Evolutionary conservation across 2,888 invertebrate species (phyloP).

Genomic region (Pollenia labialis): DNA sequence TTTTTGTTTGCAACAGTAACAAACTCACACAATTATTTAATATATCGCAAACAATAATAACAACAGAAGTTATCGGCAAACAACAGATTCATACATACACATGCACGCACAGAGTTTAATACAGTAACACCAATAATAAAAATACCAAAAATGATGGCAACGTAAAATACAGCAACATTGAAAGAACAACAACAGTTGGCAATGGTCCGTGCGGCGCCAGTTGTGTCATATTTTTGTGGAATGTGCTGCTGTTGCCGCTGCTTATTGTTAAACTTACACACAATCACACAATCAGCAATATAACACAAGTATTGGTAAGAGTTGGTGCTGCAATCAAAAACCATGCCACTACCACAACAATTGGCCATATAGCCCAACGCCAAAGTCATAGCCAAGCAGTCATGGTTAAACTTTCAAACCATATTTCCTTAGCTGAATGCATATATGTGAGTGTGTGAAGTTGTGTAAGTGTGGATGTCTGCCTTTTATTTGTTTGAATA

Average conservation of each 20-base stretch:
- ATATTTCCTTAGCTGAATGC: slow-evolving; percentile 25
- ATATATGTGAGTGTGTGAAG: not conserved
- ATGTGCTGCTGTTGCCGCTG: slow-evolving; percentile 64
- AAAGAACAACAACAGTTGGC: slow-evolving; percentile 73
- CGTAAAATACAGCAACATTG: slow-evolving; percentile 59
- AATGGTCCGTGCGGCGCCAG: slow-evolving; percentile 77
- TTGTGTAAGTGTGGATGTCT: slow-evolving; percentile 11
- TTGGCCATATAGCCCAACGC: slow-evolving; percentile 45
- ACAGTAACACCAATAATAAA: slow-evolving; percentile 36
- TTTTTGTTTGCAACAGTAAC: slow-evolving; percentile 62
- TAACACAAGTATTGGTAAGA: not conserved
- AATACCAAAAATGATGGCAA: slow-evolving; percentile 44
- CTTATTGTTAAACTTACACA: slow-evolving; percentile 59
- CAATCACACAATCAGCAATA: not conserved
- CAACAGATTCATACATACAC: slow-evolving; percentile 40
- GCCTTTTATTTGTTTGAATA: slow-evolving; percentile 50
- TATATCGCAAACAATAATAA: slow-evolving; percentile 40
- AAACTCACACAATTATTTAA: slow-evolving; percentile 61
- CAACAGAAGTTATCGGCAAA: slow-evolving; percentile 57
- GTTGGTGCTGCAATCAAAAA: slow-evolving; percentile 44
- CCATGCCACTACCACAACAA: slow-evolving; percentile 48
- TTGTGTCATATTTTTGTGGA: slow-evolving; percentile 76
- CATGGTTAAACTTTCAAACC: slow-evolving; percentile 64
- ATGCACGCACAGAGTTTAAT: slow-evolving; percentile 13
- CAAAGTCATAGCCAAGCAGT: slow-evolving; percentile 60